Evolutionary conservation across 1,140 invertebrate genomes (phyloP), one percentile per base, ranked within the genome.

Genomic region (Leptestheria dahalacensis): DNA sequence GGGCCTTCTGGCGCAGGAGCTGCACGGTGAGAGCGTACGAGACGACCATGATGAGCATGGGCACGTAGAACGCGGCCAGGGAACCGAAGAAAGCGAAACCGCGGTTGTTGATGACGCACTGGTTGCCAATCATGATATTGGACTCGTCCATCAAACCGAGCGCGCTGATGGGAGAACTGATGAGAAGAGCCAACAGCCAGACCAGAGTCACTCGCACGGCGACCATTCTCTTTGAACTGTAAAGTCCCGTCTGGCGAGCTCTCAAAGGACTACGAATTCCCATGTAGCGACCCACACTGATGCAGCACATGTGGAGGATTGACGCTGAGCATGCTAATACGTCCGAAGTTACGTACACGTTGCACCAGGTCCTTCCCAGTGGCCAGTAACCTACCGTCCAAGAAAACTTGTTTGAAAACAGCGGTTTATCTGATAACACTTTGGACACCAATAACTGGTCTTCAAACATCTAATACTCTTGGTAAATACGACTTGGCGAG

Each of bases 271-370:
- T 89, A 29, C 88, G 77, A 60, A 97, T 94, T 48, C 90, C 90
- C 60, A 94, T 71, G 72, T 93, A 97, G 66, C 92, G 81, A 61
- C 91, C 90, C 63, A 97, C 77, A 41, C 87, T 91, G 70, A 97
- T 96, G 73, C 91, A 92, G 70, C 91, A 93, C 90, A 97, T 95
- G 78, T 97, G 93, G 81, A 94, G 85, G 68, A 97, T 97, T 66
- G 86, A 91, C 6, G 89, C 85, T 0, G 88, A 91, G 68, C 92
- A 96, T 56, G 91, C 88, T 28, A 95, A 75, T n/a, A 96, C 91
- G 71, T 97, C 92, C 64, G 87, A 90, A 1, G 91, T 92, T 52
- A 90, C 86, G 78, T 94, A 95, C 33, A 95, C 79, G 69, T 91
- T 91, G 73, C 92, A 96, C 80, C 90, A 87, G 46, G 81, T 78